Evolutionary conservation across 1,140 invertebrate genomes (phyloP), one percentile per base, ranked within the genome.

Genomic region (Heliconius hewitsoni): DNA sequence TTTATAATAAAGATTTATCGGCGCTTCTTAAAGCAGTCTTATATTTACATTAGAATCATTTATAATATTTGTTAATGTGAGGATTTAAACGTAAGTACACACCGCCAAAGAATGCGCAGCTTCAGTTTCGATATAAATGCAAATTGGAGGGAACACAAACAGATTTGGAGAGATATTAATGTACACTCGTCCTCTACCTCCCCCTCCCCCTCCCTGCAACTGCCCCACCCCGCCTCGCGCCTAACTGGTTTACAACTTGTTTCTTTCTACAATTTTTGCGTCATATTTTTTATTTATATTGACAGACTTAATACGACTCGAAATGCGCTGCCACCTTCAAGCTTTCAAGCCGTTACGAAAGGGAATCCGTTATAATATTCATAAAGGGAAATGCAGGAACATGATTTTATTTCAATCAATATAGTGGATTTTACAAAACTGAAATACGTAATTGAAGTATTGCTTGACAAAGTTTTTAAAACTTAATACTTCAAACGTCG

Each of bases 101-200:
- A 60, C n/a, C 55, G 11, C 55, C 55, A 9, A 60, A 60, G n/a
- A 60, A 60, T 60, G 55, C 55, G 55, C 55, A 60, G 82, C 80
- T 74, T 66, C 74, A 74, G 77, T 73, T 83, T 82, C 84, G 81
- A 85, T 84, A 85, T 84, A 84, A 85, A 84, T 85, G 84, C 84
- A 85, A 84, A 85, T 82, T 78, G 76, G 79, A 73, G 75, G 73
- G 74, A 83, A 83, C 74, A 85, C 84, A 85, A 85, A 85, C 82
- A 83, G 84, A 85, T 85, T 82, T 81, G 73, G 50, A 77, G 81
- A 83, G 83, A 85, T 84, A 81, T 84, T 83, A 82, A 85, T 85
- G 84, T 84, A 81, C 55, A 60, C 55, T 60, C 55, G 55, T 23
- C 55, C 55, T n/a, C 55, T 8, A 2, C 55, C 19, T 23, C n/a